Evolutionary conservation across 2,797 vertebrate species (phyloP), one percentile per base, ranked within the genome.

Genomic region (Odontamblyopus lacepedii): DNA sequence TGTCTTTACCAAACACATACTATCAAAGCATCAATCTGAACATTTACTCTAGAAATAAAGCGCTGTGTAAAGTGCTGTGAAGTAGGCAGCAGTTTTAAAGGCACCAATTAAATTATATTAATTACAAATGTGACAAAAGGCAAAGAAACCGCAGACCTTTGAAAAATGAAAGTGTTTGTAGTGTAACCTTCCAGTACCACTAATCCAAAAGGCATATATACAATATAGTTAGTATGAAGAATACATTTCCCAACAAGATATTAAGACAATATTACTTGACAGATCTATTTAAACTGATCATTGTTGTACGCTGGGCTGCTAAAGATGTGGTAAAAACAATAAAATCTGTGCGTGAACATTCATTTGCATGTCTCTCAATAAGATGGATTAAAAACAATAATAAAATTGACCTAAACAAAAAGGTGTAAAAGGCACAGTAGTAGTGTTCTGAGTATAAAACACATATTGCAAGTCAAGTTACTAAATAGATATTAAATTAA

Each of bases 1-100:
- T 48, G 44, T 48, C 44, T 48, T 48, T 48, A 76, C 70, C 70
- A 80, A 73, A 71, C 26, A 35, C 65, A 83, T 85, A 88, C 85
- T 82, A 30, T 83, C 72, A 80, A 89, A 80, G 83, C 77, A 77
- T 72, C 71, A 70, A 79, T 75, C 73, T 76, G 64, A 63, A 67
- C 80, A 71, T 79, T 78, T 87, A 70, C 26, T 23, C 38, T 44
- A 44, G 26, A 84, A 74, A 81, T 79, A 84, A 81, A 77, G 66
- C 77, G 57, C 79, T 81, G 80, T 84, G 88, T 92, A 93, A 93
- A 93, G 92, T 93, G 91, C 91, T 89, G 91, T 86, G 70, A 86
- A 86, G 88, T 91, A 92, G 89, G 91, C 91, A 93, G 89, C 88
- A 90, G 88, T 91, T 89, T 85, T 73, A 88, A 91, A 93, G 92